These are phyloP conservation scores for Barbus barbus DNA, from an alignment of 2,113 vertebrate genomes.

Conservation along the genomic window DNA sequence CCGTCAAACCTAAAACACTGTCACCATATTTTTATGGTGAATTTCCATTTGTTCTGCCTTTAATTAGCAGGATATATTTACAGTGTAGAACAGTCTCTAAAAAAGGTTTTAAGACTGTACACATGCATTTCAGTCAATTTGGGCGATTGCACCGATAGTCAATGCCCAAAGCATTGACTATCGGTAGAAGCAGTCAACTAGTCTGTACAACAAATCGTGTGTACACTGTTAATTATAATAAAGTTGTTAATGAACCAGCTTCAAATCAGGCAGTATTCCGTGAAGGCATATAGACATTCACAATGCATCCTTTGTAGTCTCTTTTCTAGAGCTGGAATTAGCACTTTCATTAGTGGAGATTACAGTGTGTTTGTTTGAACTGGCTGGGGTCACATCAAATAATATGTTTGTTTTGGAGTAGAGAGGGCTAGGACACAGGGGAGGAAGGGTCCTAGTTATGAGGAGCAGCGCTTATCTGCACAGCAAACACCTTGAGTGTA, in stretches of 20 bases:
- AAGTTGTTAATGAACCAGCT: slow-evolving; percentile 54
- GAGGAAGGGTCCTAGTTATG: slow-evolving; percentile 76
- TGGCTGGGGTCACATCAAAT: slow-evolving; percentile 73
- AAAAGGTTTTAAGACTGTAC: neutral
- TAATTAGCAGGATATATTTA: neutral
- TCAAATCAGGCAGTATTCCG: neutral
- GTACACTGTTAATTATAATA: slow-evolving; percentile 25
- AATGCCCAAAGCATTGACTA: neutral
- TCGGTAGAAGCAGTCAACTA: neutral
- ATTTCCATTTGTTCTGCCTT: no score
- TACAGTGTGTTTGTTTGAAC: slow-evolving; percentile 62
- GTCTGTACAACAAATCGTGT: neutral
- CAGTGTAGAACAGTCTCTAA: neutral
- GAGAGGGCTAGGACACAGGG: slow-evolving; percentile 67
- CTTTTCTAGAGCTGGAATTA: slow-evolving; percentile 66
- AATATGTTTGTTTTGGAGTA: slow-evolving; percentile 73
- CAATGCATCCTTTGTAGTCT: slow-evolving; percentile 56
- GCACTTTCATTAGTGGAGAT: slow-evolving; percentile 74
- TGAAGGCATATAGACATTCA: neutral
- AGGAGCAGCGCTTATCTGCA: slow-evolving; percentile 71
- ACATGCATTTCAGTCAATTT: neutral
- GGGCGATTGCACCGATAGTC: neutral
- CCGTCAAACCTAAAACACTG: no score
- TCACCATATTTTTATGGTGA: no score
- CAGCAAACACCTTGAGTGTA: slow-evolving; percentile 35